A percentile compares a stretch with the other conserved stretches of the same genome.
phyloP scores from a whole-genome alignment of 2,113 vertebrate species.

The Cochlearius cochlearius region DNA sequence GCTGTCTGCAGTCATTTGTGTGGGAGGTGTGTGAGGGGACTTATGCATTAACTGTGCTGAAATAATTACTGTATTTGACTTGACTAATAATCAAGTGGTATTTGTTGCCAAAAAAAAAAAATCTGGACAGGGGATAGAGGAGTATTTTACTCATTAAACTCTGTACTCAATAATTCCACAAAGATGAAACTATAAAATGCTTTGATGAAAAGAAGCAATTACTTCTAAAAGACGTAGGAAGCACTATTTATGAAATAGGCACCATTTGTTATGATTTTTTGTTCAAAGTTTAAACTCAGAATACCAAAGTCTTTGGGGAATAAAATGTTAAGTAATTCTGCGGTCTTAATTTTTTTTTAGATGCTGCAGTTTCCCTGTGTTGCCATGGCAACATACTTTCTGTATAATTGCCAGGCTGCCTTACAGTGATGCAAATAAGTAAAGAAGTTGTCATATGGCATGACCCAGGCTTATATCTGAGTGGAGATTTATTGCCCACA shows the following conservation, averaged over 20 bases:
- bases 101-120: neutral
- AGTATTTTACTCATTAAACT: conserved; percentile 2
- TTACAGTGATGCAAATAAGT: conserved; percentile 51
- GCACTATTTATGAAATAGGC: conserved; percentile 45
- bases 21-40: conserved; percentile 35
- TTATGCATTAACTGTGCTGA: neutral
- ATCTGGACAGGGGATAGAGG: neutral
- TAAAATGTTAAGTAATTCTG: conserved; percentile 56
- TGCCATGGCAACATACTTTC: conserved; percentile 33
- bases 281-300: conserved; percentile 17
- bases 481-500: conserved; percentile 10
- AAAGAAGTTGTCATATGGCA: conserved; percentile 29
- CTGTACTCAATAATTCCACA: neutral
- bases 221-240: conserved; percentile 36
- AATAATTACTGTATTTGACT: conserved; percentile 36
- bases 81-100: conserved; percentile 24
- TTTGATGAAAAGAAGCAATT: conserved; percentile 31
- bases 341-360: conserved; percentile 29
- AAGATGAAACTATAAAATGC: conserved; percentile 3
- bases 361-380: conserved; percentile 46
- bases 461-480: conserved; percentile 34
- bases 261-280: conserved; percentile 30
- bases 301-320: neutral
- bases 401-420: conserved; percentile 50
- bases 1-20: conserved; percentile 14